phyloP scores from a whole-genome alignment of 2,113 vertebrate species.

The Protobothrops flavoviridis region DNA sequence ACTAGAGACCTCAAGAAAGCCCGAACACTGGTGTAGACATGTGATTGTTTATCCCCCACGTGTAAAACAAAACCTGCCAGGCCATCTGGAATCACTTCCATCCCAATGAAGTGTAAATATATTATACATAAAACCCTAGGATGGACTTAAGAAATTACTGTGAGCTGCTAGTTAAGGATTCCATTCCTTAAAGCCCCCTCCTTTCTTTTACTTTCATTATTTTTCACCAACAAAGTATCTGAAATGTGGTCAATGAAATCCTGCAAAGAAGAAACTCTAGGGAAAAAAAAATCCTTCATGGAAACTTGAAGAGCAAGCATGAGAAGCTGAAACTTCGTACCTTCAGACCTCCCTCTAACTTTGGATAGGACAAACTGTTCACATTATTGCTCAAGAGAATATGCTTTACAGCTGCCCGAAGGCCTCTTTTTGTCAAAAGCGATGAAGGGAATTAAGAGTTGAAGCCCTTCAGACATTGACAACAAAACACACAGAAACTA shows the following conservation, averaged over 20 bases:
- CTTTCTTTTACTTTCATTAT: background rate
- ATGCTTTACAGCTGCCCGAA: constrained; percentile 13
- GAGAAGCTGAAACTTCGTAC: constrained; percentile 31
- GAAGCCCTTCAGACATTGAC: background rate
- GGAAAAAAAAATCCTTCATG: background rate
- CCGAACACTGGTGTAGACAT: background rate
- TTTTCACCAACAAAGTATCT: background rate
- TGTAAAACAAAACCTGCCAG: background rate
- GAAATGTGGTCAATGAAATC: background rate
- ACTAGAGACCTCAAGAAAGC: background rate
- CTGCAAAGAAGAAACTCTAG: background rate
- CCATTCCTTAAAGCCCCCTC: background rate
- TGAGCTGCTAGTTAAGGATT: background rate
- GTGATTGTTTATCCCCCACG: fast-evolving
- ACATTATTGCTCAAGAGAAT: constrained; percentile 20
- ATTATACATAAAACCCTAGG: background rate
- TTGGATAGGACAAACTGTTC: background rate
- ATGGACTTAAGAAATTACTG: background rate
- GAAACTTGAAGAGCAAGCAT: constrained; percentile 14
- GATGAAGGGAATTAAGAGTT: background rate
- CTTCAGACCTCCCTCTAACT: background rate
- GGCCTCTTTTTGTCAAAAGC: constrained; percentile 6
- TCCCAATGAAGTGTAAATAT: background rate
- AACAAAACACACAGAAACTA: background rate
- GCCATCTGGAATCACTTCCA: background rate